These are phyloP conservation scores for Zhuqinia jingwanae DNA, from an alignment of 2,888 invertebrate species.

Conservation along the genomic window DNA sequence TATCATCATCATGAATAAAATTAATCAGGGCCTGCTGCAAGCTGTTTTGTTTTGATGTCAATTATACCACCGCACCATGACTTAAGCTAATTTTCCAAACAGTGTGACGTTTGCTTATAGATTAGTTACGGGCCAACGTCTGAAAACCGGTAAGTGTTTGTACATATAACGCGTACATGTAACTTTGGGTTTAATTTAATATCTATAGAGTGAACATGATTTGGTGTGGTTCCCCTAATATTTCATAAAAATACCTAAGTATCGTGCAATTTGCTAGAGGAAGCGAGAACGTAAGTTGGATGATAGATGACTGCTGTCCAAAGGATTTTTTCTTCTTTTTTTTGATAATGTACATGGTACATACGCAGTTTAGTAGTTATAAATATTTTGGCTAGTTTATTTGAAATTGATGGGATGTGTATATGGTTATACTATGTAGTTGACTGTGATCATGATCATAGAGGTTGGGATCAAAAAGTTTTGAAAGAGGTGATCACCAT, in stretches of 20 bases:
- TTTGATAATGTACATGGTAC: background rate
- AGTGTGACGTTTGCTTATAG: background rate
- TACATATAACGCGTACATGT: background rate
- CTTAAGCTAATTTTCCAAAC: background rate
- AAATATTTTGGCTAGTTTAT: background rate
- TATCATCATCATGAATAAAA: background rate
- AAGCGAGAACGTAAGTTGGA: background rate
- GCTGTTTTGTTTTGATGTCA: background rate
- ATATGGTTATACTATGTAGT: too few species aligned
- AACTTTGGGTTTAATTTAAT: background rate
- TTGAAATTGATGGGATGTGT: background rate
- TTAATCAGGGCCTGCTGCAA: background rate
- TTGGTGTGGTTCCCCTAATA: background rate
- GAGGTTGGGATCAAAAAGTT: too few species aligned
- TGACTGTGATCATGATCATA: too few species aligned
- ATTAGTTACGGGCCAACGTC: background rate
- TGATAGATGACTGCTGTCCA: constrained; percentile 18
- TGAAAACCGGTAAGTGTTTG: background rate
- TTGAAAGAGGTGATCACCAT: too few species aligned
- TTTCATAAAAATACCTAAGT: constrained; percentile 5
- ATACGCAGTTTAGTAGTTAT: too few species aligned
- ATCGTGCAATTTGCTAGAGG: background rate
- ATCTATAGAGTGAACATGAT: background rate
- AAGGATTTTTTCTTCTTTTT: background rate
- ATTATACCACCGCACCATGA: background rate